Conservation (phyloP, 1,140 invertebrate genomes). For the Oryzaephilus surinamensis region DNA sequence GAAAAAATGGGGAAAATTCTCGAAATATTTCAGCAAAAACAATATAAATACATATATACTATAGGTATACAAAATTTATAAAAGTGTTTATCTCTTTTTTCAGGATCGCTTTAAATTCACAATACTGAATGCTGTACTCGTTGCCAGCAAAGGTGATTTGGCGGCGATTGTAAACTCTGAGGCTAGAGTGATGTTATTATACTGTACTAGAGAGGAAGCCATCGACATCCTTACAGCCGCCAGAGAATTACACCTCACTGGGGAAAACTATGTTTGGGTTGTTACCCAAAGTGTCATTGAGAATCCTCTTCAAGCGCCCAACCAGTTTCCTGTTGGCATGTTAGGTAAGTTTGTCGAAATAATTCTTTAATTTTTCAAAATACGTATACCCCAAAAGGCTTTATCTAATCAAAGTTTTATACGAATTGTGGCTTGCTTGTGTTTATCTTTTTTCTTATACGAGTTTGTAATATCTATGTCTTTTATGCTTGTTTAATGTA, state of each 20-base stretch:
- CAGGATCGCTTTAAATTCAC: constrained; percentile 83
- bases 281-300: constrained; percentile 90
- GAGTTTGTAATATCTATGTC: no score
- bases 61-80: background rate
- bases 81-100: constrained; percentile 10
- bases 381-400: no score
- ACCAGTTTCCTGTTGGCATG: constrained; percentile 86
- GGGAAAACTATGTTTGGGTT: constrained; percentile 94
- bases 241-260: constrained; percentile 73
- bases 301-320: constrained; percentile 55
- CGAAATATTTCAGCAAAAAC: no score
- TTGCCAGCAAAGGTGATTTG: constrained; percentile 53
- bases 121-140: constrained; percentile 72
- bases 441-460: no score
- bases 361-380: no score
- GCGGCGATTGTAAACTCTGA: constrained; percentile 78
- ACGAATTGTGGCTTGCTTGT: no score
- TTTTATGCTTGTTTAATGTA: no score
- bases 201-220: constrained; percentile 81
- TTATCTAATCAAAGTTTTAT: no score
- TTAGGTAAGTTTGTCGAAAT: constrained; percentile 73
- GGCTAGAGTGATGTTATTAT: constrained; percentile 86
- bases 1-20: no score
- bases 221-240: constrained; percentile 72
- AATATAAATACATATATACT: no score